Conservation (phyloP, 2,113 vertebrate genomes). For the Hyperoodon ampullatus region DNA sequence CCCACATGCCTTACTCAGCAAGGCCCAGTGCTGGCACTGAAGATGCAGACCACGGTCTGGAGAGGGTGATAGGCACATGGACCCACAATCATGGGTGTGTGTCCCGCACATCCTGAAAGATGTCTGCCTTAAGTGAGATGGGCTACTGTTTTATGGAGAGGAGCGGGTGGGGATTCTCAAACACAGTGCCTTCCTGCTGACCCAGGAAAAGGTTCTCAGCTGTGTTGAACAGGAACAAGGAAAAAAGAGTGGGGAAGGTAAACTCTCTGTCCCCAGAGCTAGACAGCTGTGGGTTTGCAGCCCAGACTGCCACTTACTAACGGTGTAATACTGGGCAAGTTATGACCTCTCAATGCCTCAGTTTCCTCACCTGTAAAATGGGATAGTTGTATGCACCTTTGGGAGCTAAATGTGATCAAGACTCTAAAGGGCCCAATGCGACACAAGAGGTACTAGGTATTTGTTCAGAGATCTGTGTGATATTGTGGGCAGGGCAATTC, state of each 20-base stretch:
- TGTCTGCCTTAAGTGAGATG: rapidly evolving
- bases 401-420: not conserved
- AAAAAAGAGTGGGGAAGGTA: not conserved
- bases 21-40: not conserved
- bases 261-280: not conserved
- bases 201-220: not conserved
- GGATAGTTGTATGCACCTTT: not conserved
- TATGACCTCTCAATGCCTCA: not conserved
- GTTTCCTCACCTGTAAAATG: not conserved
- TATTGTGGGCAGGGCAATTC: not conserved
- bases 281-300: not conserved
- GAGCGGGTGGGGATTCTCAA: not conserved
- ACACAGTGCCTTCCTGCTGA: not conserved
- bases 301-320: not conserved
- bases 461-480: not conserved
- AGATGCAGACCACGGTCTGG: not conserved
- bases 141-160: not conserved
- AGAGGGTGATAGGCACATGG: not conserved
- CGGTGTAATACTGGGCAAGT: not conserved
- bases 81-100: not conserved
- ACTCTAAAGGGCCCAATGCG: not conserved
- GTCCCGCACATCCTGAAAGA: not conserved
- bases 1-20: not conserved
- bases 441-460: not conserved
- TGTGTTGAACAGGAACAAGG: not conserved